phyloP scores from a whole-genome alignment of 2,113 vertebrate species.

The Hemiscyllium ocellatum region DNA sequence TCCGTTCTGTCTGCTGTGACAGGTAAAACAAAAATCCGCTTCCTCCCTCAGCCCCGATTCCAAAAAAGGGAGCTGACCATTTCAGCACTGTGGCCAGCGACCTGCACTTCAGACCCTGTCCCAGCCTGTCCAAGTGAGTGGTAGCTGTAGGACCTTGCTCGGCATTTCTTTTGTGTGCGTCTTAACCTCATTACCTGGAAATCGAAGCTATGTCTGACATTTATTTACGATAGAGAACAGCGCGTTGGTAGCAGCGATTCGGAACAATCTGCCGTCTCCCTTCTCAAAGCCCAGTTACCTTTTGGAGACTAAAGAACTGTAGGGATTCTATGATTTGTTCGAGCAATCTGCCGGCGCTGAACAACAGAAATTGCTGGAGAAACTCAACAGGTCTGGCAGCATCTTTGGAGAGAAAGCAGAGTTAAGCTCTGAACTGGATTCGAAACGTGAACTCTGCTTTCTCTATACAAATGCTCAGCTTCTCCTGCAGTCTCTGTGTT shows the following conservation, averaged over 20 bases:
- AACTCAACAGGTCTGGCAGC: no score
- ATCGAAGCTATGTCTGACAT: neutral
- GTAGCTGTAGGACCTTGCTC: neutral
- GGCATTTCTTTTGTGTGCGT: neutral
- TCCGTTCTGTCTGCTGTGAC: neutral
- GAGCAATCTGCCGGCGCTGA: no score
- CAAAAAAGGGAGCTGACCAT: neutral
- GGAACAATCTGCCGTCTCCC: neutral
- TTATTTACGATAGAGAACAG: neutral
- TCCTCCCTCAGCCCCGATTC: neutral
- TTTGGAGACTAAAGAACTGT: no score
- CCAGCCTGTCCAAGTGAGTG: neutral
- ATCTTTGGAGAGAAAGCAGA: no score
- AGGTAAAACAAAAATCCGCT: neutral
- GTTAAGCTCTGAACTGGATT: no score
- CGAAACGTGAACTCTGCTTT: no score
- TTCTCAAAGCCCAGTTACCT: neutral
- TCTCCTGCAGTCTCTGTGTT: no score
- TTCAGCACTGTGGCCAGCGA: conserved; percentile 13
- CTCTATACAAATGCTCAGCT: no score
- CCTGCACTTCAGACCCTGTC: no score
- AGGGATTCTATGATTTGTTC: no score
- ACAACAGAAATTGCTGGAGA: no score
- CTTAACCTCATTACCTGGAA: neutral
- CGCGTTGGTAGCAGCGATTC: neutral